Conservation (phyloP, 2,113 vertebrate genomes). For the Gavialis gangeticus region DNA sequence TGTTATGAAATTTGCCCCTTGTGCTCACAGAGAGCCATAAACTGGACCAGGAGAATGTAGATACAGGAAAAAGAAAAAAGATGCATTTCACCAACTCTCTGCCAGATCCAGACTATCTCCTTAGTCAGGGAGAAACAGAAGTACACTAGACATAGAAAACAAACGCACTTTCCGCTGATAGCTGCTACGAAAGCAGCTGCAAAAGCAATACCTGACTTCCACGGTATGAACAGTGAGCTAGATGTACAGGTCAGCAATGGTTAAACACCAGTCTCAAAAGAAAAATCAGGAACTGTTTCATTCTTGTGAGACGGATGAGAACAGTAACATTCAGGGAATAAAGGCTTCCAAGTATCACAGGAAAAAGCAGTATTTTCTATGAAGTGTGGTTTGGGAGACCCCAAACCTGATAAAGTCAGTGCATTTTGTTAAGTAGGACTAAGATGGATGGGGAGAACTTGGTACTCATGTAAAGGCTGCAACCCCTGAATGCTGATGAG, state of each 20-base stretch:
- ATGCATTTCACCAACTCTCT: not conserved
- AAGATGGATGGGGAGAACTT: not conserved
- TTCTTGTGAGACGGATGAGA: not conserved
- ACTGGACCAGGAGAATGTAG: not conserved
- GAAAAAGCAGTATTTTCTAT: not conserved
- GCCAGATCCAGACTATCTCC: not conserved
- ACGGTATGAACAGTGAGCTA: rapidly evolving
- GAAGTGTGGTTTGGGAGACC: not conserved
- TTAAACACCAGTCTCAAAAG: not conserved
- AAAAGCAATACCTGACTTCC: not conserved
- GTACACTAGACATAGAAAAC: not conserved
- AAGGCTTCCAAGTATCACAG: no score
- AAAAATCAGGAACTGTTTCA: not conserved
- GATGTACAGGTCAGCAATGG: not conserved
- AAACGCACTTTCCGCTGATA: not conserved
- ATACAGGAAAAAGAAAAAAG: not conserved
- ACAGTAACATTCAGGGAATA: no score
- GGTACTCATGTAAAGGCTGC: not conserved
- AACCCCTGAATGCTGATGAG: not conserved
- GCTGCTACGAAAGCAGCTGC: not conserved
- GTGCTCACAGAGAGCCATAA: rapidly evolving
- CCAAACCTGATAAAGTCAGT: not conserved
- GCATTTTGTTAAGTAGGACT: not conserved
- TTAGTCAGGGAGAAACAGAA: not conserved
- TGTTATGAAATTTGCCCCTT: not conserved